Evolutionary conservation across 2,888 invertebrate species (phyloP).

Genomic region (Hypomecis atomaria): DNA sequence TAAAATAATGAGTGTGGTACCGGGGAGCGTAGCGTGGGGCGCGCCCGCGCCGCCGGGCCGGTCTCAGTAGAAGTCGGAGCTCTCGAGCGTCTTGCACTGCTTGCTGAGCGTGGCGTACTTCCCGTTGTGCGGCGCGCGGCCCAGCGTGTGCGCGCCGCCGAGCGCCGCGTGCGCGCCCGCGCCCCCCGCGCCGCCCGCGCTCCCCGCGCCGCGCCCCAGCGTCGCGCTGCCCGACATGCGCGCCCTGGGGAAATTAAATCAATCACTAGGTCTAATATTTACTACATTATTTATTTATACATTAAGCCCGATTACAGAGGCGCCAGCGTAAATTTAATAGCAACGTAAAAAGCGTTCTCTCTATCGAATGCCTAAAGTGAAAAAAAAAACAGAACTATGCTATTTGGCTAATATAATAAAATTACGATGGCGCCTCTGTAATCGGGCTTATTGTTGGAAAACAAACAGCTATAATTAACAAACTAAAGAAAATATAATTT

Average conservation of each 20-base stretch:
- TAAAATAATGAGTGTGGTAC: conserved; percentile 5
- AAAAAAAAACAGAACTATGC: too few relatives aligned
- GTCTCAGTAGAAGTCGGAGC: conserved; percentile 97
- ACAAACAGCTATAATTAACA: too few relatives aligned
- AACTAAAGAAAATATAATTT: too few relatives aligned
- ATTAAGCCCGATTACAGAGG: too few relatives aligned
- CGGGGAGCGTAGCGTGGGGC: conserved; percentile 37
- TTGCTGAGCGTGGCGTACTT: conserved; percentile 98
- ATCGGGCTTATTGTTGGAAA: too few relatives aligned
- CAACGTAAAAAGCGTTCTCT: too few relatives aligned
- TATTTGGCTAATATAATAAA: too few relatives aligned
- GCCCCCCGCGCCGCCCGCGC: conserved; percentile 67
- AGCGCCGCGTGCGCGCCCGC: conserved; percentile 63
- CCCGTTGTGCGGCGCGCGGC: conserved; percentile 90
- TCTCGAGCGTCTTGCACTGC: conserved; percentile 97
- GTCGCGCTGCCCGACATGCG: conserved; percentile 76
- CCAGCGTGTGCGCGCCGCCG: conserved; percentile 87
- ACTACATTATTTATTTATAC: background rate
- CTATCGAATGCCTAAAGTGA: too few relatives aligned
- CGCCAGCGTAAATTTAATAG: too few relatives aligned
- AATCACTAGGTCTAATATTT: conserved; percentile 51
- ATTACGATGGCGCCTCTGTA: too few relatives aligned
- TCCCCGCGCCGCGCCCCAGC: conserved; percentile 74
- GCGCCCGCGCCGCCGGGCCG: conserved; percentile 86
- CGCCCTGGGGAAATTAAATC: conserved; percentile 57